Evolutionary conservation across 2,797 vertebrate species (phyloP), one percentile per base, ranked within the genome.

Genomic region (Epinephelus awoara): DNA sequence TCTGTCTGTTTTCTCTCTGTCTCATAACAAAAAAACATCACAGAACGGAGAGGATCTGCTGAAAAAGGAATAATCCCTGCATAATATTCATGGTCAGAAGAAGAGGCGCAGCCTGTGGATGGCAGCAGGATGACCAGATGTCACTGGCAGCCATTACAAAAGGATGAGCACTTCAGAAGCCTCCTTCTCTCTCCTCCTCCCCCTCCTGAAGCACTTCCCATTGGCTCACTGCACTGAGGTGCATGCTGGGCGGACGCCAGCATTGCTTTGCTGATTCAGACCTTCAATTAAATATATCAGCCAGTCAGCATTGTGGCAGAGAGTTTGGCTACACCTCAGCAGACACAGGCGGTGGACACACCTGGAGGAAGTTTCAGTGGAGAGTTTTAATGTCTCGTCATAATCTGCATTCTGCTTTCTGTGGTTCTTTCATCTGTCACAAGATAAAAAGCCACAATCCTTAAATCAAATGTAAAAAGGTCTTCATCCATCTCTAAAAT

Each of bases 71-170:
- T 88, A 84, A 88, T 88, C 84, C 69, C 57, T 1, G 4, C 52
- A 18, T 67, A 82, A 70, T 74, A 68, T 75, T 58, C 62, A 52
- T 56, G 69, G 56, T n/a, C 67, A 61, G 34, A 57, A 65, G 64
- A 79, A 42, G 51, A 66, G 62, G 23, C 40, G 3, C 29, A 4
- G 72, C 18, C 54, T 79, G 74, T 54, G 66, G 40, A 51, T 49
- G 71, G 74, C 77, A 79, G 86, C 76, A 67, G 66, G 81, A 40
- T n/a, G 74, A 69, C 76, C 87, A 88, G 79, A 81, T 83, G 82
- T 75, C 76, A 25, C 64, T 77, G 90, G 83, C 83, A 86, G 73
- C 58, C 65, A 23, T 67, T 62, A 67, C n/a, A 47, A 82, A 77
- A 79, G 59, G 65, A 81, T 61, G 65, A 67, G 63, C 44, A 18